Evolutionary conservation across 2,113 vertebrate genomes (phyloP), one percentile per base, ranked within the genome.

Genomic region (Pomatorhinus ruficollis): DNA sequence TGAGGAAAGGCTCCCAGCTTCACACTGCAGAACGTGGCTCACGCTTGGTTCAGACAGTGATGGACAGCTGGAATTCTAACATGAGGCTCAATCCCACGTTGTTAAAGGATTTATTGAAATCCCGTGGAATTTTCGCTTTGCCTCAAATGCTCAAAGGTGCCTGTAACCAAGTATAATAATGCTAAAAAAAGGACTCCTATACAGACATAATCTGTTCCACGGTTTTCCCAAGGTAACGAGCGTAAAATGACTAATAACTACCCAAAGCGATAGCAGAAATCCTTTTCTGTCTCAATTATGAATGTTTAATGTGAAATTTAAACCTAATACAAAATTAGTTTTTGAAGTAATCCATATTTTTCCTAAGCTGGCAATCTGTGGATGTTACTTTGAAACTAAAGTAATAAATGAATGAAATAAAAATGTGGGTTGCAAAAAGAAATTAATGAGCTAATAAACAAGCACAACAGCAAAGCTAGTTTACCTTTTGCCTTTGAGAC

Each of bases 381-480:
- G 75, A 89, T 89, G 59, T 68, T 94, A 39, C 81, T 91, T 91
- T 64, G 85, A 87, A 91, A 68, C 54, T 49, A 65, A 84, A 90
- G 50, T 83, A 87, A 79, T 68, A 71, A 91, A 83, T 77, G 42
- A 86, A 86, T 44, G 33, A 95, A 93, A 95, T 95, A 94, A 92
- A 95, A 87, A 86, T 10, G 40, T 90, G 63, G 37, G 27, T 65
- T 83, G 65, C 74, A 66, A 71, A 77, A 81, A 80, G n/a, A 94
- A 96, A 97, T 90, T 94, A 92, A 96, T 94, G 90, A 90, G 68
- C 81, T 92, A 95, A 97, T 95, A 95, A 96, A 95, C 78, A 79
- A 83, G 69, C 87, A 77, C 65, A 95, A 83, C 57, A 56, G 78
- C 90, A 92, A 75, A 95, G 59, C 71, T 93, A 40, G 45, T 88